Evolutionary conservation across 2,797 vertebrate genomes (phyloP).

Genomic region (Parambassis ranga): DNA sequence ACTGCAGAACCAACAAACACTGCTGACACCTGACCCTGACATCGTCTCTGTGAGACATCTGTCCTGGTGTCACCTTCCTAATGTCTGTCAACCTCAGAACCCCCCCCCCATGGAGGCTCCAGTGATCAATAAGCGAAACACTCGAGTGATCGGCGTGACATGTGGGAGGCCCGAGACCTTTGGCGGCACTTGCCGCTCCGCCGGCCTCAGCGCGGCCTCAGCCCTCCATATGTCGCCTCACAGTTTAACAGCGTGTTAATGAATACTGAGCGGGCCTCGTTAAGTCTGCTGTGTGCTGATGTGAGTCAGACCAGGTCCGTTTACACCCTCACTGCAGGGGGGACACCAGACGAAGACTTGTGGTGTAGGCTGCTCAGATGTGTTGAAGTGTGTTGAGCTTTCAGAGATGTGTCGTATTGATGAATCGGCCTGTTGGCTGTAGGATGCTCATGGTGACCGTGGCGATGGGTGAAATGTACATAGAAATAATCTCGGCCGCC

Average conservation of each 20-base stretch:
- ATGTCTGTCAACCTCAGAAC: too few relatives aligned
- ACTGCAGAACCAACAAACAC: constrained; percentile 5
- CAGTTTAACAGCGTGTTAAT: neutral
- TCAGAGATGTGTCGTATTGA: too few relatives aligned
- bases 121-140: constrained; percentile 13
- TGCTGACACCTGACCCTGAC: neutral
- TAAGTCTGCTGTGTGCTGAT: constrained; percentile 1
- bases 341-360: too few relatives aligned
- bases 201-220: neutral
- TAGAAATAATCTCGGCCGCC: constrained; percentile 29
- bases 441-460: too few relatives aligned
- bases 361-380: too few relatives aligned
- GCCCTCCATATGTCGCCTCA: constrained; percentile 24
- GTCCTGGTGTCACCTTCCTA: too few relatives aligned
- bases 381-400: too few relatives aligned
- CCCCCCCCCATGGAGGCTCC: neutral
- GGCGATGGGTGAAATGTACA: too few relatives aligned
- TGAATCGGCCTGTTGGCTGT: too few relatives aligned
- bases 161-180: neutral
- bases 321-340: neutral
- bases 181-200: neutral
- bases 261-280: neutral
- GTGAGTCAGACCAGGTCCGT: neutral
- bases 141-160: constrained; percentile 4
- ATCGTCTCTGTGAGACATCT: too few relatives aligned